Conservation (phyloP, 2,888 invertebrate species). For the Leucozona laternaria region DNA sequence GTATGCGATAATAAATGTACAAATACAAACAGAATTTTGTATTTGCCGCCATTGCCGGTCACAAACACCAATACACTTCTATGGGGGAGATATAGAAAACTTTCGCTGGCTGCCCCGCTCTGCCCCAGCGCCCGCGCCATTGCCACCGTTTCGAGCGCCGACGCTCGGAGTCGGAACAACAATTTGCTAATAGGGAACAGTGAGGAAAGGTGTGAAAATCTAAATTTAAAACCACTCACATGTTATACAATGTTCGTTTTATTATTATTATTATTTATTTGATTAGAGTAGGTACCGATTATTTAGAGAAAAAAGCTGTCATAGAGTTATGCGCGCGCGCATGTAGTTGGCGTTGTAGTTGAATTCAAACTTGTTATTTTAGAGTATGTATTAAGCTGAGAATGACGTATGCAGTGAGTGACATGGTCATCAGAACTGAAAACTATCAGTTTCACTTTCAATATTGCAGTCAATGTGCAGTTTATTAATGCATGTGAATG, state of each 20-base stretch:
- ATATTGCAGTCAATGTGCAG: slow-evolving; percentile 71
- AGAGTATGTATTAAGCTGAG: slow-evolving; percentile 30
- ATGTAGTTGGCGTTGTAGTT: slow-evolving; percentile 25
- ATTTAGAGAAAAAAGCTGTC: slow-evolving; percentile 22
- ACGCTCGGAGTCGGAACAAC: not conserved
- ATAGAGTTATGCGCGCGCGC: slow-evolving; percentile 42
- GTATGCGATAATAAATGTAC: slow-evolving; percentile 57
- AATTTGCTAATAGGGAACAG: not conserved
- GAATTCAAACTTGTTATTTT: slow-evolving; percentile 1
- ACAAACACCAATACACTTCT: slow-evolving; percentile 35
- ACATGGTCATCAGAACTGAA: slow-evolving; percentile 47
- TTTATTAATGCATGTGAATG: slow-evolving; percentile 59
- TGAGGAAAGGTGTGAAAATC: slow-evolving; percentile 64
- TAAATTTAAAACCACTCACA: slow-evolving; percentile 73
- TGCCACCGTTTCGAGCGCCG: not conserved
- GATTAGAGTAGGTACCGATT: slow-evolving; percentile 62
- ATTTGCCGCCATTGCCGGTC: slow-evolving; percentile 53
- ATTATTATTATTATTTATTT: slow-evolving; percentile 71
- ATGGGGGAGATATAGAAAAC: slow-evolving; percentile 50
- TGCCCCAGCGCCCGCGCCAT: not conserved
- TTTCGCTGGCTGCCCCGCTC: slow-evolving; percentile 53
- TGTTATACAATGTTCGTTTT: slow-evolving; percentile 72
- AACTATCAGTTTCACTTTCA: slow-evolving; percentile 73
- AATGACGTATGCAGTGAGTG: slow-evolving; percentile 47
- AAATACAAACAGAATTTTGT: slow-evolving; percentile 23